Conservation (phyloP, 1,140 invertebrate genomes). For the Calliopsis andreniformis region DNA sequence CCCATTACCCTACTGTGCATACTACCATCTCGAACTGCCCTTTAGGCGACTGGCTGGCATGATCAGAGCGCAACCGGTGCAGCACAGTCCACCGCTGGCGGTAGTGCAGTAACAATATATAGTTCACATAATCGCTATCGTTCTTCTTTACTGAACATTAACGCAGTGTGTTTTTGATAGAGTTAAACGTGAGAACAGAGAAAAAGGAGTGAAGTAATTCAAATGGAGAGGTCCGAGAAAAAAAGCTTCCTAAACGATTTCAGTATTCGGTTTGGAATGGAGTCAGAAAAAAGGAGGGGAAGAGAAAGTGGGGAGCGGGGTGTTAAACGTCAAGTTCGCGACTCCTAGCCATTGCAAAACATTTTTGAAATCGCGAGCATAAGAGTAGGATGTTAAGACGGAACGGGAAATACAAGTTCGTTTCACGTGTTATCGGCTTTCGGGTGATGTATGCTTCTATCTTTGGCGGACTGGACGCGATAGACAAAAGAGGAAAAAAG, state of each 20-base stretch:
- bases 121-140: neutral
- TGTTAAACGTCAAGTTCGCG: too few relatives aligned
- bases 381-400: too few relatives aligned
- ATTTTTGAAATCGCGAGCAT: too few relatives aligned
- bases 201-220: too few relatives aligned
- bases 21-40: constrained; percentile 90
- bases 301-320: too few relatives aligned
- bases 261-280: too few relatives aligned
- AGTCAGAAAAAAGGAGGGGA: too few relatives aligned
- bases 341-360: too few relatives aligned
- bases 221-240: too few relatives aligned
- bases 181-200: too few relatives aligned
- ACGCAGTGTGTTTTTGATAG: constrained; percentile 5
- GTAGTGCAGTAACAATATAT: constrained; percentile 69
- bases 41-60: constrained; percentile 83
- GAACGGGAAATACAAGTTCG: constrained; percentile 1
- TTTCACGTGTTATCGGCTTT: constrained; percentile 30
- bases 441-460: constrained; percentile 41
- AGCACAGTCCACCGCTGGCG: constrained; percentile 74
- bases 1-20: constrained; percentile 90
- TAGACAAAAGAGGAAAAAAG: too few relatives aligned
- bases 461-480: constrained; percentile 26
- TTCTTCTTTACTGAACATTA: neutral
- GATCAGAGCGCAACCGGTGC: constrained; percentile 79
- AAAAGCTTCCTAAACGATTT: too few relatives aligned